Evolutionary conservation across 2,797 vertebrate species (phyloP), one percentile per base, ranked within the genome.

Genomic region (Peromyscus melanophrys): DNA sequence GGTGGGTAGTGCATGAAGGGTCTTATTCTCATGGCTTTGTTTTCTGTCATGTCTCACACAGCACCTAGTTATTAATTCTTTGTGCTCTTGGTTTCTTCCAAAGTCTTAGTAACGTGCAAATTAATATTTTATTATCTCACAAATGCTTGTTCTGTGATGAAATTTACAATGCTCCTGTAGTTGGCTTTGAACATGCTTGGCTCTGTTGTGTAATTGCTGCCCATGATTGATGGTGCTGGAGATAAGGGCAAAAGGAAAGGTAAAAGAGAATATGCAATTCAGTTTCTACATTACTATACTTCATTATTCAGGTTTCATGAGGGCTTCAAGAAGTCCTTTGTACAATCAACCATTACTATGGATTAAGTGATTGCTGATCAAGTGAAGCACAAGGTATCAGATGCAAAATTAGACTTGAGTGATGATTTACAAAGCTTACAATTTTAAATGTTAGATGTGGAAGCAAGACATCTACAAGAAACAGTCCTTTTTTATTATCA

Each of bases 101-200:
- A 67, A 52, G 40, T 94, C 57, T 92, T 95, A 89, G 49, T 29
- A 95, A 27, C 87, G 12, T 90, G 96, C 14, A 34, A 92, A 75
- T 97, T 97, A 97, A 97, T 95, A 78, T 25, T 98, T 98, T 87
- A 49, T 82, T 95, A 1, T 97, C 49, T 91, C 73, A 87, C 1
- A 43, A 97, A 57, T 71, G n/a, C 93, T 90, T 96, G 16, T 94
- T 97, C 49, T 95, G 34, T 89, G 69, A 93, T 95, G 92, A 97
- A 10, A 76, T 97, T 95, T 89, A 71, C n/a, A 89, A 85, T 31
- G 65, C 57, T 88, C 65, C 57, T 92, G 88, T 63, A 52, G 2
- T n/a, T 96, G 37, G 4, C 67, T 97, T 98, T 96, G 31, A 49
- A 94, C 83, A 92, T 75, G 43, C 37, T 89, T 43, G 40, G 59